These are phyloP conservation scores for Cynocephalus volans DNA, from an alignment of 2,113 vertebrate genomes.

Conservation along the genomic window DNA sequence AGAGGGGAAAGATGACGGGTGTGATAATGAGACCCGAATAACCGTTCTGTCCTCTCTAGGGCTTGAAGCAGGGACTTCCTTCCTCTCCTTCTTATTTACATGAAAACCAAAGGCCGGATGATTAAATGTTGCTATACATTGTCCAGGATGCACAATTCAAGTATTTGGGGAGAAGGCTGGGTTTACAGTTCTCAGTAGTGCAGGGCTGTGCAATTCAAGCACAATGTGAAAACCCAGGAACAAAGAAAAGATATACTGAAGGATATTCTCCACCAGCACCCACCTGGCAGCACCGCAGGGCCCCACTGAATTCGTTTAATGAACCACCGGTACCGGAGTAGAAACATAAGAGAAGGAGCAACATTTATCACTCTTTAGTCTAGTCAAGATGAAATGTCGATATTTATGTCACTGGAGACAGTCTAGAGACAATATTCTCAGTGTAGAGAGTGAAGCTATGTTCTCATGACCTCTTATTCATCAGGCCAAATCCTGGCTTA, in stretches of 20 bases:
- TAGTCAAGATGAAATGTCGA: not conserved
- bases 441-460: not conserved
- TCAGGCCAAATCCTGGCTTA: not conserved
- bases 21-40: conserved; percentile 67
- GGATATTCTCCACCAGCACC: not conserved
- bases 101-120: conserved; percentile 58
- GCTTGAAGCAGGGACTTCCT: conserved; percentile 46
- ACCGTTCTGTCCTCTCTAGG: conserved; percentile 64
- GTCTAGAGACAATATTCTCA: not conserved
- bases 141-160: not conserved
- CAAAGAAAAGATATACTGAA: not conserved
- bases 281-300: accelerated
- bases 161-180: not conserved
- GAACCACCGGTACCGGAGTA: not conserved
- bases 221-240: not conserved
- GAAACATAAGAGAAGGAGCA: not conserved
- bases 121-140: conserved; percentile 62
- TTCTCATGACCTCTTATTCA: not conserved
- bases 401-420: not conserved
- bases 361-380: not conserved
- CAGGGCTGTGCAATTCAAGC: not conserved
- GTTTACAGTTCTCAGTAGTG: conserved; percentile 67
- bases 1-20: conserved; percentile 78
- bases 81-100: conserved; percentile 76
- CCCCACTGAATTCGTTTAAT: not conserved